phyloP scores from a whole-genome alignment of 2,888 invertebrate species.

The Heterodera filipjevi region DNA sequence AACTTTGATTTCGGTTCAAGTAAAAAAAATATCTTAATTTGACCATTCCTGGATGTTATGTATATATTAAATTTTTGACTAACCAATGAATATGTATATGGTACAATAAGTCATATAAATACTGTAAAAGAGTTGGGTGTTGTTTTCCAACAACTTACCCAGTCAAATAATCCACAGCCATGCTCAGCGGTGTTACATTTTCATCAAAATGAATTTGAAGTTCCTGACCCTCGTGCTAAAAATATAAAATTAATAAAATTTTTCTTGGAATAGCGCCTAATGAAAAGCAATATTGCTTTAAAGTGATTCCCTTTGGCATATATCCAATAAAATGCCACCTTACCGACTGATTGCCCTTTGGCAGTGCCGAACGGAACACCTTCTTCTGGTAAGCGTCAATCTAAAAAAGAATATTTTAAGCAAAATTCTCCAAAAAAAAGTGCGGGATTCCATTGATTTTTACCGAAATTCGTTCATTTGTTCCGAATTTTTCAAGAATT shows the following conservation, averaged over 20 bases:
- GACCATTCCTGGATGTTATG: too few species aligned
- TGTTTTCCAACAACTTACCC: constrained; percentile 66
- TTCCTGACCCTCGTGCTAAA: constrained; percentile 58
- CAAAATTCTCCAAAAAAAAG: not conserved
- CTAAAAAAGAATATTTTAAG: not conserved
- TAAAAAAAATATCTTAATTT: too few species aligned
- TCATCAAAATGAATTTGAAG: constrained; percentile 59
- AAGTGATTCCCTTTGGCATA: too few species aligned
- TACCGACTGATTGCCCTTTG: constrained; percentile 60
- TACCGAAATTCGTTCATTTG: too few species aligned
- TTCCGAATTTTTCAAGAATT: too few species aligned
- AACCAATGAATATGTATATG: too few species aligned
- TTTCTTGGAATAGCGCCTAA: not conserved
- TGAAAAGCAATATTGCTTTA: not conserved
- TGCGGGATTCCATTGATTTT: too few species aligned
- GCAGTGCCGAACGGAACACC: constrained; percentile 52
- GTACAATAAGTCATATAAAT: too few species aligned
- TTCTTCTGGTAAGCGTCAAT: constrained; percentile 77
- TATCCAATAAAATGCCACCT: not conserved
- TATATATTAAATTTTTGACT: too few species aligned
- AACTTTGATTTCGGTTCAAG: too few species aligned
- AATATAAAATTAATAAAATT: not conserved
- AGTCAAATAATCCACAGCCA: constrained; percentile 91
- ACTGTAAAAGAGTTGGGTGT: too few species aligned
- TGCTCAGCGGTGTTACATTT: constrained; percentile 75